Conservation (phyloP, 2,888 invertebrate genomes). For the Eupithecia centaureata region DNA sequence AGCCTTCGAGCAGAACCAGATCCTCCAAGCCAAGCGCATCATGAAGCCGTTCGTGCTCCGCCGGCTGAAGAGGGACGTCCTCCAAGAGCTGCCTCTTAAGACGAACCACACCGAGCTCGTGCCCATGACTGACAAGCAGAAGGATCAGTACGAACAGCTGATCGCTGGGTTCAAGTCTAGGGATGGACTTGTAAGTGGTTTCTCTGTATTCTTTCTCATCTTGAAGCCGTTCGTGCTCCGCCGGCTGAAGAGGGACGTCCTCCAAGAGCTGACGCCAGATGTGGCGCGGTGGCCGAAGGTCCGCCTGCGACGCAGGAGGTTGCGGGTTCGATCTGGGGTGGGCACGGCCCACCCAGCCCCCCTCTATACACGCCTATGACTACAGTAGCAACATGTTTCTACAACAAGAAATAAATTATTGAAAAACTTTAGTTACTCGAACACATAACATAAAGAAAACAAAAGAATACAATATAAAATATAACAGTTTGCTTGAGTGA, state of each 20-base stretch:
- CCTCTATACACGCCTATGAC: no score
- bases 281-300: no score
- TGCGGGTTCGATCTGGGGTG: no score
- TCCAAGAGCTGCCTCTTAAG: constrained; percentile 93
- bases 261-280: constrained; percentile 92
- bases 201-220: neutral
- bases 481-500: no score
- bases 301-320: no score
- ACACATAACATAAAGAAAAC: no score
- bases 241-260: constrained; percentile 93
- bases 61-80: constrained; percentile 93
- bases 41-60: constrained; percentile 98
- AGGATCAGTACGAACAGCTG: constrained; percentile 89
- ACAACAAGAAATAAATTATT: no score
- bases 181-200: constrained; percentile 79
- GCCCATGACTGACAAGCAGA: constrained; percentile 89
- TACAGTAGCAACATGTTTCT: no score
- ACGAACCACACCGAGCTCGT: constrained; percentile 86
- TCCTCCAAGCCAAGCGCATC: constrained; percentile 96
- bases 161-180: constrained; percentile 87
- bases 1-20: constrained; percentile 94
- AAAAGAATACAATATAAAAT: no score
- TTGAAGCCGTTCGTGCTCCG: constrained; percentile 96
- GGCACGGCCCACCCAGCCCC: no score
- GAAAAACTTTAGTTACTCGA: no score